Percentiles rank a stretch among this genome's conserved stretches.
Evolutionary conservation across 2,797 vertebrate species (phyloP).

Genomic region (Coregonus suidteri): DNA sequence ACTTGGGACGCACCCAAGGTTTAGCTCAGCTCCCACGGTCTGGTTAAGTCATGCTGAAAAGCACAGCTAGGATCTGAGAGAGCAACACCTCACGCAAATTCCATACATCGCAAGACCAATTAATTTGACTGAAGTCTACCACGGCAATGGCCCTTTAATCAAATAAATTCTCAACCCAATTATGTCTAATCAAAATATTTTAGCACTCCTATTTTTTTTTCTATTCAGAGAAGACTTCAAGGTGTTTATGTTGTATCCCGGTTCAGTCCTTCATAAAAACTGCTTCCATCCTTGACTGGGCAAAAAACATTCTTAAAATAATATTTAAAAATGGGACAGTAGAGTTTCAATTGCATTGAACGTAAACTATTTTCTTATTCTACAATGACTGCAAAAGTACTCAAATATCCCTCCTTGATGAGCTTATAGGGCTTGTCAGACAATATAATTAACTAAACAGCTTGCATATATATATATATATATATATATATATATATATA

Average conservation of each 20-base stretch:
- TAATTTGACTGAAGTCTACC: not conserved
- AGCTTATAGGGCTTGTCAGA: not conserved
- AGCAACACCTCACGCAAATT: not conserved
- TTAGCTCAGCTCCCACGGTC: slow-evolving; percentile 1
- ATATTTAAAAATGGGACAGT: not conserved
- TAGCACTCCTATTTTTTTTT: not conserved
- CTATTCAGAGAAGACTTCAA: not conserved
- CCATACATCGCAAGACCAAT: not conserved
- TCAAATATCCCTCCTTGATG: not conserved
- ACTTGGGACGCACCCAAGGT: not conserved
- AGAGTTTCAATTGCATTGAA: not conserved
- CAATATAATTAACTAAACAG: slow-evolving; percentile 1
- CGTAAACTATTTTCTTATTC: not conserved
- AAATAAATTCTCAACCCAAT: slow-evolving; percentile 11
- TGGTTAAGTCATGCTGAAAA: slow-evolving; percentile 4
- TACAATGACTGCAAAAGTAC: not conserved
- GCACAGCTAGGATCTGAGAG: not conserved
- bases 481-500: too few species aligned
- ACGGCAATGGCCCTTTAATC: not conserved
- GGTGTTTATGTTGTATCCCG: not conserved
- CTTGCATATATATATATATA: not conserved
- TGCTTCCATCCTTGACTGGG: not conserved
- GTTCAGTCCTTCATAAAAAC: not conserved
- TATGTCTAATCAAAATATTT: slow-evolving; percentile 8
- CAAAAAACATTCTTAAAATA: not conserved